A percentile compares a stretch with the other conserved stretches of the same genome.
Conservation (phyloP, 2,888 invertebrate genomes). For the Ormyrus thymus region DNA sequence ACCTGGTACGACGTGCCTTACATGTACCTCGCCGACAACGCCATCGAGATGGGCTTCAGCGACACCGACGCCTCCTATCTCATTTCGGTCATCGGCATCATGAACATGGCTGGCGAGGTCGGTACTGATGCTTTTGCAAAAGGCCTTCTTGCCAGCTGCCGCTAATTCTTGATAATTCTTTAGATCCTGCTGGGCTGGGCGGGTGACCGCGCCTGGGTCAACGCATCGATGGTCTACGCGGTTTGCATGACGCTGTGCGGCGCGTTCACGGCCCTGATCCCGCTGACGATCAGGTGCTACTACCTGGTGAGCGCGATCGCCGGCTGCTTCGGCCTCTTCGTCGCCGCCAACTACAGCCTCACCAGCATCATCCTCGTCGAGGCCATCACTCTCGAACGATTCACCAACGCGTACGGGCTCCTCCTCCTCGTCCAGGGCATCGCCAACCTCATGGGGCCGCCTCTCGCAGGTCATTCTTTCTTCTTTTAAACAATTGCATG, state of each 20-base stretch:
- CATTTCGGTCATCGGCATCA: slow-evolving; percentile 90
- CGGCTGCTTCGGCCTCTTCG: slow-evolving; percentile 91
- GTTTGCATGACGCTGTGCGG: slow-evolving; percentile 86
- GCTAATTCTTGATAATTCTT: too few species aligned
- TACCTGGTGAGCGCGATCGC: slow-evolving; percentile 79
- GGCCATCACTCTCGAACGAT: slow-evolving; percentile 90
- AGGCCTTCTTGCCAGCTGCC: too few species aligned
- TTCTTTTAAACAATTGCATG: too few species aligned
- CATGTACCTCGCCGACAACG: slow-evolving; percentile 91
- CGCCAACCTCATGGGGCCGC: slow-evolving; percentile 92
- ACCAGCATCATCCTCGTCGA: slow-evolving; percentile 94
- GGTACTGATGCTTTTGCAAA: slow-evolving; percentile 66
- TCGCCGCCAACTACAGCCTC: slow-evolving; percentile 93
- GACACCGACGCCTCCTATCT: slow-evolving; percentile 87
- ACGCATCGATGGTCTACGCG: slow-evolving; percentile 88
- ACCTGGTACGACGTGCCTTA: slow-evolving; percentile 96
- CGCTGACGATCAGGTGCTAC: slow-evolving; percentile 79
- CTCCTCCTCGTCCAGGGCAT: slow-evolving; percentile 91
- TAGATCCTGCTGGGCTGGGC: slow-evolving; percentile 91
- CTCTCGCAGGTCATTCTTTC: slow-evolving; percentile 84
- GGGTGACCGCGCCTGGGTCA: slow-evolving; percentile 88
- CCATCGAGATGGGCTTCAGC: slow-evolving; percentile 82
- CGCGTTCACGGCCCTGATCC: slow-evolving; percentile 81
- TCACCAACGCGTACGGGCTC: slow-evolving; percentile 94
- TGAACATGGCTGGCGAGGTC: slow-evolving; percentile 93